phyloP scores from a whole-genome alignment of 1,140 invertebrate genomes.

The Drosophila baimaii region DNA sequence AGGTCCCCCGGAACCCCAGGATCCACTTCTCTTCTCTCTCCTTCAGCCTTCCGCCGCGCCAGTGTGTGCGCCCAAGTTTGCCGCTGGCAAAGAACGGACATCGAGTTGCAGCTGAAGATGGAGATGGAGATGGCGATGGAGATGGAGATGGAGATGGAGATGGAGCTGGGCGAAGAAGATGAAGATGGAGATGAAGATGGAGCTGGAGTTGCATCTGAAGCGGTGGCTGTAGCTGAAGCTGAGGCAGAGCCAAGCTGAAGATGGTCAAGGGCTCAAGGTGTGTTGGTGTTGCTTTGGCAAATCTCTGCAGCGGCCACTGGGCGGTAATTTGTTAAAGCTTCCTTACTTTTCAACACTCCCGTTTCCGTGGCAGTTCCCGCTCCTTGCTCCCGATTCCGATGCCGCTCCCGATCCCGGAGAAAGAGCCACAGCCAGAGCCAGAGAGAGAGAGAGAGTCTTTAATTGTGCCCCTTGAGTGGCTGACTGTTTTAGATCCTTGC shows the following conservation, averaged over 20 bases:
- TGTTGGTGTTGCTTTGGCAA: conserved; percentile 75
- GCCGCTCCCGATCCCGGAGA: neutral
- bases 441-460: conserved; percentile 31
- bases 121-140: conserved; percentile 32
- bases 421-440: neutral
- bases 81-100: conserved; percentile 61
- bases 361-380: neutral
- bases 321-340: conserved; percentile 84
- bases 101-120: conserved; percentile 43
- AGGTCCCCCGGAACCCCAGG: conserved; percentile 32
- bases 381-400: neutral
- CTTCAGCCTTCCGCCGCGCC: neutral
- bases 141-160: neutral
- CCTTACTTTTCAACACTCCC: conserved; percentile 84
- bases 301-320: conserved; percentile 78
- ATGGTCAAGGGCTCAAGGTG: conserved; percentile 33
- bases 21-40: neutral
- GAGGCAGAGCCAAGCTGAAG: neutral
- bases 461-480: conserved; percentile 70
- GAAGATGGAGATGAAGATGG: neutral
- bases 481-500: conserved; percentile 69
- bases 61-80: conserved; percentile 60
- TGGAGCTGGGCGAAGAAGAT: neutral
- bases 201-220: neutral
- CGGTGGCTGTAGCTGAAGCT: neutral